These are phyloP conservation scores for Heteromurus nitidus DNA, from an alignment of 2,888 invertebrate genomes.

Conservation along the genomic window DNA sequence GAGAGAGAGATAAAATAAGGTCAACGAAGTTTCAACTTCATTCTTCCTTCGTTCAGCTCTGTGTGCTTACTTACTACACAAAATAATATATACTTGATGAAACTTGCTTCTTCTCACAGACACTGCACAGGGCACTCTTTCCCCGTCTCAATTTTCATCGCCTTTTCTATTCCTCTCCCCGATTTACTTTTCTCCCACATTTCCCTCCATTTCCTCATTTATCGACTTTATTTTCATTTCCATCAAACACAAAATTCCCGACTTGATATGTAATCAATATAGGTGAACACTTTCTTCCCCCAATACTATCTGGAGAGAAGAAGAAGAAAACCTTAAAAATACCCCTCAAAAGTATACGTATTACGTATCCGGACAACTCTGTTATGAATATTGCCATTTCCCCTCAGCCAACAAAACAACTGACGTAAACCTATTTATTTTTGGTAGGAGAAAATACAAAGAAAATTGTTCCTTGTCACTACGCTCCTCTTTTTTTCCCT, in stretches of 20 bases:
- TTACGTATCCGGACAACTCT: too few relatives aligned
- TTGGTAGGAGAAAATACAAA: too few relatives aligned
- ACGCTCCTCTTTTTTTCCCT: too few relatives aligned
- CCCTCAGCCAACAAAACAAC: too few relatives aligned
- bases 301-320: background rate
- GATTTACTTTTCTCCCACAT: background rate
- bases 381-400: slow-evolving; percentile 37
- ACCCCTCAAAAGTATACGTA: slow-evolving; percentile 35
- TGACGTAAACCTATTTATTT: too few relatives aligned
- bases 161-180: slow-evolving; percentile 6
- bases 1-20: slow-evolving; percentile 40
- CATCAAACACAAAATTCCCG: background rate
- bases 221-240: slow-evolving; percentile 9
- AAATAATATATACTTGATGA: too few relatives aligned
- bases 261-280: background rate
- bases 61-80: slow-evolving; percentile 4
- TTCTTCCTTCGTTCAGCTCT: slow-evolving; percentile 20
- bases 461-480: too few relatives aligned
- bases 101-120: too few relatives aligned
- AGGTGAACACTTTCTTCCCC: too few relatives aligned
- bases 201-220: too few relatives aligned
- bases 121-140: too few relatives aligned
- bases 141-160: slow-evolving; percentile 47
- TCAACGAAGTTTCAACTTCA: slow-evolving; percentile 53
- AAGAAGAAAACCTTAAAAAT: background rate